Evolutionary conservation across 2,113 vertebrate species (phyloP), one percentile per base, ranked within the genome.

Genomic region (Oryzias javanicus): DNA sequence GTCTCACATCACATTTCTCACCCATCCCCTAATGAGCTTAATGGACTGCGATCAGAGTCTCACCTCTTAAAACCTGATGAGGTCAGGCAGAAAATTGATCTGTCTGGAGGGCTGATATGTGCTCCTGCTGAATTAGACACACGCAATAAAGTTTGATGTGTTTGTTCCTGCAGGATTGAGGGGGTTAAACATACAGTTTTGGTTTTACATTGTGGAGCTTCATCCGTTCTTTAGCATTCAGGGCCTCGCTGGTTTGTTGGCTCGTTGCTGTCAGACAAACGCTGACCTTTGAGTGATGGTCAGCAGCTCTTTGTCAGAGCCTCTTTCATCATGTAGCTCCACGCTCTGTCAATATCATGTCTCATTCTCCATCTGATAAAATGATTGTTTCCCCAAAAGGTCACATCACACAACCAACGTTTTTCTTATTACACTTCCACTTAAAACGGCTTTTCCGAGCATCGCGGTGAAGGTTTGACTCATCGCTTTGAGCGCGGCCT

Each of bases 61-160:
- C 82, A 87, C 77, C 85, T 84, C 83, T 85, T 80, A 77, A 86
- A 85, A 83, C 78, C 72, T 78, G 77, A 84, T 78, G 83, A 84
- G 84, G 65, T 80, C 47, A 16, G 69, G 80, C 55, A 83, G 82
- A 79, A 85, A 83, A 85, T 77, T 79, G 77, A 85, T 86, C 83
- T 69, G 84, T 70, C 78, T 78, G 56, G 59, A 72, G 76, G 76
- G 59, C 64, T 73, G 75, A 82, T 83, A 80, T 76, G 61, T 70
- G 72, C 77, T 76, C 49, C 57, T 57, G 62, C 18, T 20, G 68
- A 80, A 83, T 84, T 60, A 76, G 60, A 74, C 61, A 66, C 53
- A 55, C 55, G 60, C 55, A 19, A 5, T 62, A 49, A 45, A 55
- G 20, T 61, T 66, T 60, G 49, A 29, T 18, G n/a, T 46, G n/a